These are phyloP conservation scores for Myzus persicae DNA, from an alignment of 1,140 invertebrate species.

Conservation along the genomic window DNA sequence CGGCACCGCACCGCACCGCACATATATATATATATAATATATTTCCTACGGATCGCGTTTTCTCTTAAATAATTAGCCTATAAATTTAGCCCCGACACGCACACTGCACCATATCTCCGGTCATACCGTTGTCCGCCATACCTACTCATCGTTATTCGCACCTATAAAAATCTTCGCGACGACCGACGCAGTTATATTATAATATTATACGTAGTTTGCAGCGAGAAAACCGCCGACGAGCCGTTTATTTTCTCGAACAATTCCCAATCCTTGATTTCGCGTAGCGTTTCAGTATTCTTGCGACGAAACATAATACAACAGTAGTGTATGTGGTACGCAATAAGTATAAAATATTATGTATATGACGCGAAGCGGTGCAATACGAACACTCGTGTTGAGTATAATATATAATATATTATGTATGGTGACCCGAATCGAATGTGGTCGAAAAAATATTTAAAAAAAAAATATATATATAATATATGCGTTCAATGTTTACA, in stretches of 20 bases:
- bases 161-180: background rate
- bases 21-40: background rate
- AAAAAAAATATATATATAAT: background rate
- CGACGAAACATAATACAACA: background rate
- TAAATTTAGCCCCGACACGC: slow-evolving; percentile 27
- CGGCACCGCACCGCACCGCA: background rate
- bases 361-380: background rate
- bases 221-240: background rate
- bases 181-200: background rate
- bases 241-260: background rate
- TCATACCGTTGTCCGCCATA: background rate
- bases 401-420: too few relatives aligned
- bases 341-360: background rate
- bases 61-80: slow-evolving; percentile 52
- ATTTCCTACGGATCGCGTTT: slow-evolving; percentile 13
- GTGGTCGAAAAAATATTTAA: background rate
- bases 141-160: background rate
- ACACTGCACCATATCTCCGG: background rate
- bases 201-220: too few relatives aligned
- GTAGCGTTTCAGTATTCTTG: background rate
- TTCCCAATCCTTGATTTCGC: background rate
- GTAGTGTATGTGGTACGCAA: background rate
- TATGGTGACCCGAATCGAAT: background rate
- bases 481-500: background rate
- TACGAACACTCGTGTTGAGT: background rate